A percentile compares a stretch with the other conserved stretches of the same genome.
Evolutionary conservation across 23 tunicate genomes (phyloP).

Genomic region (Ciona savignyi): DNA sequence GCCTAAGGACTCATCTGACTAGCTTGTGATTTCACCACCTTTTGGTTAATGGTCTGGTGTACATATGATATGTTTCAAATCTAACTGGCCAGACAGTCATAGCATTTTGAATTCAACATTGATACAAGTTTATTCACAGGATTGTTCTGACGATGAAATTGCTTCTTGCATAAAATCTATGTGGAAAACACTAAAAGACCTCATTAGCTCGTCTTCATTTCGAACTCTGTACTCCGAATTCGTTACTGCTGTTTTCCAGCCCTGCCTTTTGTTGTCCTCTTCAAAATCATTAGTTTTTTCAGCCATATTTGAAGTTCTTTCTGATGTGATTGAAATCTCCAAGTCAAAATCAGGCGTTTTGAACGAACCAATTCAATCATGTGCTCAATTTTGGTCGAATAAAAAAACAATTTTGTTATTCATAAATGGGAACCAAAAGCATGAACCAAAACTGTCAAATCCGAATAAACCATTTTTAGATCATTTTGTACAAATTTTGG

Average conservation of each 20-base stretch:
- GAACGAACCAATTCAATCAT: neutral
- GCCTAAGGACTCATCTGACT: too few relatives aligned
- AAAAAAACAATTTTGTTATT: too few relatives aligned
- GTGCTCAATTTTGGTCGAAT: neutral
- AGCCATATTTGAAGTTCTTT: neutral
- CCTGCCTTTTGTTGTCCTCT: neutral
- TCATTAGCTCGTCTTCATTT: conserved; percentile 8
- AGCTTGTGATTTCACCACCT: too few relatives aligned
- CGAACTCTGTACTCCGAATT: conserved; percentile 9
- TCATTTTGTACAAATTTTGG: too few relatives aligned
- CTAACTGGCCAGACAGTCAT: too few relatives aligned
- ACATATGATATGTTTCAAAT: too few relatives aligned
- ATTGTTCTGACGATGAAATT: neutral
- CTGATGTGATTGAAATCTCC: neutral
- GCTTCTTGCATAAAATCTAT: conserved; percentile 2
- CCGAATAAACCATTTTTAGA: neutral
- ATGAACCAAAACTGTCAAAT: neutral
- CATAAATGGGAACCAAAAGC: neutral
- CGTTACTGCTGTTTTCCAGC: conserved; percentile 18
- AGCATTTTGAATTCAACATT: too few relatives aligned
- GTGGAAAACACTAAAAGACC: conserved; percentile 21
- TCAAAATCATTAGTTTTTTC: neutral
- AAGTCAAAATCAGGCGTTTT: conserved; percentile 7
- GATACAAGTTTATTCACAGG: too few relatives aligned
- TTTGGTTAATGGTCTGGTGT: too few relatives aligned